phyloP scores from a whole-genome alignment of 2,797 vertebrate genomes.

The Gallinago solitaria region DNA sequence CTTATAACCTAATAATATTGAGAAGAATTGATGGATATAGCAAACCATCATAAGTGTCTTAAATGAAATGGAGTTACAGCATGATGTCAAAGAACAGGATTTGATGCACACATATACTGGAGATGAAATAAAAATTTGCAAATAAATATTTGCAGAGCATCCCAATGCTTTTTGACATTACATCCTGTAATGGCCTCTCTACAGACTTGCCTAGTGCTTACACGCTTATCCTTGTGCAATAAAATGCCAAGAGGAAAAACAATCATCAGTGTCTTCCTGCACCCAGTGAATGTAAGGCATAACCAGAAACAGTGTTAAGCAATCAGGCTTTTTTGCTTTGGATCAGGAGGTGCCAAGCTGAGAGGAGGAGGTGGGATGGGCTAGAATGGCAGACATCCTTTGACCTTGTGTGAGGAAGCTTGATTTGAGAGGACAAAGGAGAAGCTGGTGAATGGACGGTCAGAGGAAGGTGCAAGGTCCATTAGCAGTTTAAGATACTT shows the following conservation, averaged over 20 bases:
- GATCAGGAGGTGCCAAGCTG: background rate
- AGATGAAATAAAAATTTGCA: background rate
- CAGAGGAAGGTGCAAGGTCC: background rate
- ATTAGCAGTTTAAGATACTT: background rate
- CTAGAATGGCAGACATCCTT: background rate
- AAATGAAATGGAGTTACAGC: background rate
- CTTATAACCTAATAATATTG: background rate
- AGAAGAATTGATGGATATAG: background rate
- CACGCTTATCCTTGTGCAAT: background rate
- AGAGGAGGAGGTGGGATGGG: conserved; percentile 2
- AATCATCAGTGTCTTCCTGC: background rate
- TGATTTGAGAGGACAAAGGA: background rate
- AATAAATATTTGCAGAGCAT: background rate
- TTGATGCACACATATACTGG: background rate
- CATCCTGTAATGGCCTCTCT: background rate
- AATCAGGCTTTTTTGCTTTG: background rate
- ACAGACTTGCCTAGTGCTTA: background rate
- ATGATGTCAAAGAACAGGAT: background rate
- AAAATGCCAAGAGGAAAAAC: background rate
- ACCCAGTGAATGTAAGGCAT: rapidly evolving
- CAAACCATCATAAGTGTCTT: background rate
- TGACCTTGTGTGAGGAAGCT: background rate
- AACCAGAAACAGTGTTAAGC: background rate
- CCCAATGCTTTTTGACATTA: background rate
- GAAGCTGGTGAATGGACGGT: background rate